phyloP scores from a whole-genome alignment of 2,888 invertebrate genomes.

The Halictus quadricinctus region DNA sequence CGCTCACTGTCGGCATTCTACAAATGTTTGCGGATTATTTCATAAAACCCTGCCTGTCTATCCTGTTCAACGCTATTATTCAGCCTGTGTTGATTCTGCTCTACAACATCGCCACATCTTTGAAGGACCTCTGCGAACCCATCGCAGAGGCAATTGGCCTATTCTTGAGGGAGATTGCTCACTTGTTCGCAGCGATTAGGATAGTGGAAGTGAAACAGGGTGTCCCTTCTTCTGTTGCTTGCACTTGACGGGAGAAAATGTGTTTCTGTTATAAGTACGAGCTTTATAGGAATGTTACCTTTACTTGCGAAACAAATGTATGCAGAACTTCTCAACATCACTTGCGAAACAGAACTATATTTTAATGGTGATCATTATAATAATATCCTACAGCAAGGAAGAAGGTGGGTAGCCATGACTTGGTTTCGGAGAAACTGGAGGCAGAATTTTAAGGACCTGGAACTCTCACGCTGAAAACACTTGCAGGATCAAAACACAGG shows the following conservation, averaged over 20 bases:
- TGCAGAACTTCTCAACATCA: background rate
- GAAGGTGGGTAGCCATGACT: background rate
- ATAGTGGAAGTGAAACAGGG: conserved; percentile 82
- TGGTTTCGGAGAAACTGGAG: background rate
- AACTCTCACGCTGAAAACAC: background rate
- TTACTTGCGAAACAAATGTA: background rate
- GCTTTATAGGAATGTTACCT: background rate
- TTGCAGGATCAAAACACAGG: background rate
- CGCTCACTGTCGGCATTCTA: conserved; percentile 85
- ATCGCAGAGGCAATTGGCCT: conserved; percentile 85
- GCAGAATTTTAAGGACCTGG: background rate
- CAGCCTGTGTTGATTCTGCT: conserved; percentile 88
- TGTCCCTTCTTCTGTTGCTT: conserved; percentile 45
- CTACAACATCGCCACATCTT: conserved; percentile 85
- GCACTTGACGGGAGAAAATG: conserved; percentile 56
- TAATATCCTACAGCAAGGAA: background rate
- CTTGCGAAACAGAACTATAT: background rate
- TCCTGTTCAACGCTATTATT: conserved; percentile 86
- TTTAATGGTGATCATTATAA: background rate
- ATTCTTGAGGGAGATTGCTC: conserved; percentile 83
- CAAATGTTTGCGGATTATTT: conserved; percentile 87
- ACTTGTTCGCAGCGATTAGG: conserved; percentile 82
- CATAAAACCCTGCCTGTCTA: conserved; percentile 86
- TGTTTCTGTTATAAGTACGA: background rate
- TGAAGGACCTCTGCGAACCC: conserved; percentile 86